Conservation (phyloP, 2,888 invertebrate genomes). For the Archips crataeganus region DNA sequence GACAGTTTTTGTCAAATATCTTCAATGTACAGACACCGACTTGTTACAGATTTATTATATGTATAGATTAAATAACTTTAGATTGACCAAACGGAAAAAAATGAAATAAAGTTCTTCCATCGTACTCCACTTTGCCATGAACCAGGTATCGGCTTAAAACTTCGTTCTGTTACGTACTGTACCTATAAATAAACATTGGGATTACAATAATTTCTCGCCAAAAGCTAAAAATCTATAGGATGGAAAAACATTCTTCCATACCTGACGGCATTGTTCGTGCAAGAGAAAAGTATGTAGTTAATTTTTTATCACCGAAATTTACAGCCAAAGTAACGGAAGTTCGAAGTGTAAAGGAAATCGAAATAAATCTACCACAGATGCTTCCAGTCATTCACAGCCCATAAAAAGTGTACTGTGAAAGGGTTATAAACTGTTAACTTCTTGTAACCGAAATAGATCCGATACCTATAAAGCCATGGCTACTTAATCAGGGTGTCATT, state of each 20-base stretch:
- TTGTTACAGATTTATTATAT: too few relatives aligned
- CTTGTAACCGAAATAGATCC: conserved; percentile 64
- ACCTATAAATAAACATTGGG: not conserved
- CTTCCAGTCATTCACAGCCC: conserved; percentile 76
- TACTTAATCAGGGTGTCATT: conserved; percentile 42
- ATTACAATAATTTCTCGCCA: conserved; percentile 20
- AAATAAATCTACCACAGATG: conserved; percentile 82
- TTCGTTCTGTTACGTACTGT: too few relatives aligned
- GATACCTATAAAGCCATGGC: conserved; percentile 44
- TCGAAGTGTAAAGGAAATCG: conserved; percentile 77
- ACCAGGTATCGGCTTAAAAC: too few relatives aligned
- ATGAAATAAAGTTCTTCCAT: too few relatives aligned
- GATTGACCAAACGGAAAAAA: too few relatives aligned
- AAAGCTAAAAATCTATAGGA: conserved; percentile 7
- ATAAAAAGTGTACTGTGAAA: conserved; percentile 73
- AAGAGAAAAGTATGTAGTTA: conserved; percentile 63
- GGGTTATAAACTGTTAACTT: conserved; percentile 73
- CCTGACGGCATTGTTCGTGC: conserved; percentile 58
- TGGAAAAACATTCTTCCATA: conserved; percentile 44
- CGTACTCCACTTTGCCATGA: too few relatives aligned
- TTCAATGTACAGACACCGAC: too few relatives aligned
- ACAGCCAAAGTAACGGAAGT: conserved; percentile 75
- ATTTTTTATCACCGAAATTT: conserved; percentile 76
- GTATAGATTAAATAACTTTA: too few relatives aligned
- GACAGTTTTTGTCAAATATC: too few relatives aligned